Evolutionary conservation across 2,888 invertebrate genomes (phyloP).

Genomic region (Lasioglossum oenotherae): DNA sequence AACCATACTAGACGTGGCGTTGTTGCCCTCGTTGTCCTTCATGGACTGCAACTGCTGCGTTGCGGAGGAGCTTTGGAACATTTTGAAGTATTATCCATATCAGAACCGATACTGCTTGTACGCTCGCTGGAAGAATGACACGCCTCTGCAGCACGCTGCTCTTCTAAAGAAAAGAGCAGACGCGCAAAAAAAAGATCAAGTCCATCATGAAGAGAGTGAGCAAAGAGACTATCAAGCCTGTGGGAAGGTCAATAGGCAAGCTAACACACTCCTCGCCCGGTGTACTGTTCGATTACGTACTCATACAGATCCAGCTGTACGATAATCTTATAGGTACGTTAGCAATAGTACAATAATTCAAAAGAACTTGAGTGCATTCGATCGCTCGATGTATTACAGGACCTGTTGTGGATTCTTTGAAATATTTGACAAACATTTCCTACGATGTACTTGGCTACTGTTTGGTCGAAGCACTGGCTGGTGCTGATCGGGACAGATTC

Average conservation of each 20-base stretch:
- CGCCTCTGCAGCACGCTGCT: slow-evolving; percentile 92
- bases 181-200: slow-evolving; percentile 96
- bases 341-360: neutral
- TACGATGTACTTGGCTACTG: slow-evolving; percentile 98
- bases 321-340: slow-evolving; percentile 93
- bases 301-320: slow-evolving; percentile 94
- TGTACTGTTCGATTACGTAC: slow-evolving; percentile 97
- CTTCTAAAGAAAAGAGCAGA: slow-evolving; percentile 94
- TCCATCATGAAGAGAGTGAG: slow-evolving; percentile 98
- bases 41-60: slow-evolving; percentile 98
- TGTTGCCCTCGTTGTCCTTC: slow-evolving; percentile 95
- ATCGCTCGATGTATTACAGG: slow-evolving; percentile 67
- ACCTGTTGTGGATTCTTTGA: slow-evolving; percentile 98
- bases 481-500: slow-evolving; percentile 90
- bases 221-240: slow-evolving; percentile 99
- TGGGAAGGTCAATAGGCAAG: slow-evolving; percentile 98
- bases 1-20: slow-evolving; percentile 93
- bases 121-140: slow-evolving; percentile 98
- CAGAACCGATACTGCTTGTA: slow-evolving; percentile 94
- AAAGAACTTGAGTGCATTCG: neutral
- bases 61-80: slow-evolving; percentile 98
- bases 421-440: slow-evolving; percentile 97
- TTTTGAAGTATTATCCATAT: slow-evolving; percentile 94
- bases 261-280: slow-evolving; percentile 98
- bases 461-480: slow-evolving; percentile 95